These are phyloP conservation scores for Cephus spinipes DNA, from an alignment of 2,888 invertebrate species.

Conservation along the genomic window DNA sequence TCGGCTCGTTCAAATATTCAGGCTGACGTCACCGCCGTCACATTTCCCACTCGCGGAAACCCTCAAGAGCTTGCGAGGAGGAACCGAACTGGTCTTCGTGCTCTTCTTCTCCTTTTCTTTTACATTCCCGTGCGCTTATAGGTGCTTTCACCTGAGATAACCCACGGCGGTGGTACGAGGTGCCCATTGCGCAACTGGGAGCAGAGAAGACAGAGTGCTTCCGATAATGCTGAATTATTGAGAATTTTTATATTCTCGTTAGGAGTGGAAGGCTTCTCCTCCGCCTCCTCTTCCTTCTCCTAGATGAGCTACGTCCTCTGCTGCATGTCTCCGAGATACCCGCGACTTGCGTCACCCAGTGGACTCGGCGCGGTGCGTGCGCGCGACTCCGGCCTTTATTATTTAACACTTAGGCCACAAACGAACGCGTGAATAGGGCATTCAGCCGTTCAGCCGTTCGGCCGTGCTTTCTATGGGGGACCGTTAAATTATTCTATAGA, in stretches of 20 bases:
- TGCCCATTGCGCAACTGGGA: no score
- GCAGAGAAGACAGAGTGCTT: no score
- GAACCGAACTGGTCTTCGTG: neutral
- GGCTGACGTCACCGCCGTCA: constrained; percentile 65
- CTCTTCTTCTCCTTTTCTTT: constrained; percentile 28
- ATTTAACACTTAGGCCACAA: constrained; percentile 64
- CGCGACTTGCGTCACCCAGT: neutral
- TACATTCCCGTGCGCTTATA: constrained; percentile 15
- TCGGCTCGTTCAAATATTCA: constrained; percentile 66
- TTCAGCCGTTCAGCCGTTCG: constrained; percentile 41
- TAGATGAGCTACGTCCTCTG: constrained; percentile 8
- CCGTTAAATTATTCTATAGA: constrained; percentile 65
- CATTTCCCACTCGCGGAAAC: constrained; percentile 53
- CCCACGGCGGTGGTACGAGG: neutral
- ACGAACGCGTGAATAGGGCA: constrained; percentile 64
- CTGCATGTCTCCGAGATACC: constrained; percentile 11
- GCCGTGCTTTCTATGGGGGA: constrained; percentile 61
- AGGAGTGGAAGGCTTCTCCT: no score
- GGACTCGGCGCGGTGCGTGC: constrained; percentile 42
- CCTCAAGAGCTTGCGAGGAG: constrained; percentile 45
- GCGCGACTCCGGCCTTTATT: constrained; percentile 59
- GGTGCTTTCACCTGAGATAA: constrained; percentile 3
- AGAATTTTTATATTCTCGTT: no score
- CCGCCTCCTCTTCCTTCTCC: no score
- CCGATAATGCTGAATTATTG: no score